Evolutionary conservation across 2,888 invertebrate species (phyloP), one percentile per base, ranked within the genome.

Genomic region (Achlya flavicornis): DNA sequence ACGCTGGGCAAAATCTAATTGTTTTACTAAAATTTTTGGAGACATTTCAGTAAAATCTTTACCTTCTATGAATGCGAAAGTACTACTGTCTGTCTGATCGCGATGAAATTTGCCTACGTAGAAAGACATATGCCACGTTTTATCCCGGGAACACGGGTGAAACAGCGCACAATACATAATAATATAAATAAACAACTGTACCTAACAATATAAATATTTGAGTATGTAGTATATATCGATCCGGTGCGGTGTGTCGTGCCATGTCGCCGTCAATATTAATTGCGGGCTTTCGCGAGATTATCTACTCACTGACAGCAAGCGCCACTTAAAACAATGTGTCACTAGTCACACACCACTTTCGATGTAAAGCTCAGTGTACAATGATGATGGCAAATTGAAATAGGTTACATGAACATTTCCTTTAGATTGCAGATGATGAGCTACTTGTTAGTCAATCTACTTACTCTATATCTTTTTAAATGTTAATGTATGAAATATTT

Each of bases 201-300:
- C 12, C 12, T 12, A 53, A 8, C 10, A 53, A 19, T 1, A 19
- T 53, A 19, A 19, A 53, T 19, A 53, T 10, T 19, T 8, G 0
- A 53, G 14, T 4, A 12, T 3, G 35, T 46, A 46, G n/a, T 4
- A 16, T 4, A 53, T 16, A 1, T 53, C n/a, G 48, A 19, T 53
- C 10, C 19, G 16, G 48, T 16, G 16, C 48, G 46, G 46, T n/a
- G 46, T 46, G 46, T 46, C 53, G 53, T 16, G 16, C 16, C 35
- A 58, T 58, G 58, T 58, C 10, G 35, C 58, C 16, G 38, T 59
- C 58, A 59, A 59, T 58, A 58, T 58, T 35, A 58, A 58, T 58
- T 58, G 32, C 58, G n/a, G 58, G 58, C 58, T 58, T 58, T 58
- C 32, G 58, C 35, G 8, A 35, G 33, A 59, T 59, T 59, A 59